phyloP scores from a whole-genome alignment of 1,140 invertebrate genomes.

The Babylonia areolata region DNA sequence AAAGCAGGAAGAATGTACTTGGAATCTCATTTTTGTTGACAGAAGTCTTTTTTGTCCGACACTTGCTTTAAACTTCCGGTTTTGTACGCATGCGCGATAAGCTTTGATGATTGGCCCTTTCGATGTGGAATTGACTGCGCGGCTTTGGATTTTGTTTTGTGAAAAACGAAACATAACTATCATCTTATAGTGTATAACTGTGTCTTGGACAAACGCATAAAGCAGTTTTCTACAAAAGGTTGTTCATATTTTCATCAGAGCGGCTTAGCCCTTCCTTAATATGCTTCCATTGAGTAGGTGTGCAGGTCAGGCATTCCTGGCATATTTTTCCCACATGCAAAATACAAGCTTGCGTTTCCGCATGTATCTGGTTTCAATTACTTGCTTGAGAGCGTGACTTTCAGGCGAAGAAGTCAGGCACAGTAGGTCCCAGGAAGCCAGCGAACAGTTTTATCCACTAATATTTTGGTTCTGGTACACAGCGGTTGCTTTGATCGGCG shows the following conservation, averaged over 20 bases:
- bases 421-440: background rate
- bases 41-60: slow-evolving; percentile 27
- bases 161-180: background rate
- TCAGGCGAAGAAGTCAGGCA: background rate
- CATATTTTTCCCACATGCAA: background rate
- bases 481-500: background rate
- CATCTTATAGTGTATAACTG: background rate
- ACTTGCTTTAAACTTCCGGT: slow-evolving; percentile 18
- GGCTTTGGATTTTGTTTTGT: background rate
- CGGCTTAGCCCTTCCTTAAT: background rate
- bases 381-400: background rate
- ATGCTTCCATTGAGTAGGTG: background rate
- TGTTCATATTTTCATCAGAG: background rate
- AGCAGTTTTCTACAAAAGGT: background rate
- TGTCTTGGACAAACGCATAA: background rate
- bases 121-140: background rate
- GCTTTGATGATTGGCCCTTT: background rate
- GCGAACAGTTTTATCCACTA: background rate
- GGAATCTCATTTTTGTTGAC: slow-evolving; percentile 30
- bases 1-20: background rate
- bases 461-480: background rate
- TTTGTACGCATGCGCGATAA: slow-evolving; percentile 3
- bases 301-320: background rate
- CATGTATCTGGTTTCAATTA: background rate
- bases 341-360: background rate